phyloP scores from a whole-genome alignment of 2,888 invertebrate genomes.

The Malthinus flaveolus region DNA sequence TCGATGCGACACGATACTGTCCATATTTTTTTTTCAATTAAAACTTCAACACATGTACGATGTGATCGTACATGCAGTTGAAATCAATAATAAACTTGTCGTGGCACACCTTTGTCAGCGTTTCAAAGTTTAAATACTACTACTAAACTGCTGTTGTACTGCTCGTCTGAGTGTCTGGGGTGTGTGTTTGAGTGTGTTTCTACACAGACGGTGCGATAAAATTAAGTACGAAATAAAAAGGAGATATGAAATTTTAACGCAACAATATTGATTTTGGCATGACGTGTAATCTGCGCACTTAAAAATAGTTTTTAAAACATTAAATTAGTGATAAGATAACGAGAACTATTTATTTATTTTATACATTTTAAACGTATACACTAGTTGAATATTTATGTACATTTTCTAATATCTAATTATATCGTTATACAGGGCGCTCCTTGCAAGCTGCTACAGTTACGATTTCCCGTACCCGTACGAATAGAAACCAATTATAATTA shows the following conservation, averaged over 20 bases:
- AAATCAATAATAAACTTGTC: slow-evolving; percentile 6
- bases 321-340: too few species aligned
- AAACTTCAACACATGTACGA: background rate
- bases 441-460: too few species aligned
- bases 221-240: slow-evolving; percentile 16
- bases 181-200: slow-evolving; percentile 5
- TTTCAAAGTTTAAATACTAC: background rate
- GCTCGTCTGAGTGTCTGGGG: too few species aligned
- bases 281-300: slow-evolving; percentile 20
- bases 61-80: background rate
- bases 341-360: too few species aligned
- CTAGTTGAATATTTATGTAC: too few species aligned
- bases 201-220: slow-evolving; percentile 12
- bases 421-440: too few species aligned
- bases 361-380: too few species aligned
- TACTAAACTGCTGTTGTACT: slow-evolving; percentile 1
- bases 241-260: slow-evolving; percentile 8
- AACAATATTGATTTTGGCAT: slow-evolving; percentile 18
- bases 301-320: background rate
- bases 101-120: background rate
- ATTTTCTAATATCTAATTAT: too few species aligned
- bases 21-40: slow-evolving; percentile 4
- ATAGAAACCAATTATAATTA: too few species aligned
- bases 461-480: too few species aligned
- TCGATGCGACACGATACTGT: slow-evolving; percentile 32